Percentiles rank a stretch among this genome's conserved stretches.
Evolutionary conservation across 1,140 invertebrate genomes (phyloP).

Genomic region (Drosophila persimilis): DNA sequence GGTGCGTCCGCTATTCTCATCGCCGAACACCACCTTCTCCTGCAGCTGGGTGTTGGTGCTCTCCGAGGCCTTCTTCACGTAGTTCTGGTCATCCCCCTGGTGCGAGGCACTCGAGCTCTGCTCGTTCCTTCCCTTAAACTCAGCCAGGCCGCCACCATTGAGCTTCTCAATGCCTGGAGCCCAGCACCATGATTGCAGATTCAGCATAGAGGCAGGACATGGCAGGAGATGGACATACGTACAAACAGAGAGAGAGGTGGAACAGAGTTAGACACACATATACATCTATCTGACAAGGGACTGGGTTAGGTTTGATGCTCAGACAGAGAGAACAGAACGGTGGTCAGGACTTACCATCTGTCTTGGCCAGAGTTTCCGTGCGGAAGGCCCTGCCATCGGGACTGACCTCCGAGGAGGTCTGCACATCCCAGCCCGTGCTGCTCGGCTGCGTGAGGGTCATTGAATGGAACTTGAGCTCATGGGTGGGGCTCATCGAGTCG

Average conservation of each 20-base stretch:
- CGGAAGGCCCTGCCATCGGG: slow-evolving; percentile 83
- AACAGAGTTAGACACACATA: slow-evolving; percentile 40
- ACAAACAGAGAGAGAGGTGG: slow-evolving; percentile 54
- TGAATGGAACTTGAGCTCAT: slow-evolving; percentile 82
- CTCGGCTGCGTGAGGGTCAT: slow-evolving; percentile 72
- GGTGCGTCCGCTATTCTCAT: slow-evolving; percentile 83
- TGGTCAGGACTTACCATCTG: slow-evolving; percentile 74
- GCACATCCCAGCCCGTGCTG: slow-evolving; percentile 83
- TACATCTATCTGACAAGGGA: slow-evolving; percentile 28
- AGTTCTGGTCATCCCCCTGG: slow-evolving; percentile 86
- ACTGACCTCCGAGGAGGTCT: slow-evolving; percentile 82
- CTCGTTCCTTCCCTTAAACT: slow-evolving; percentile 86
- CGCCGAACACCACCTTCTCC: slow-evolving; percentile 85
- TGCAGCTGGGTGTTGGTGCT: slow-evolving; percentile 85
- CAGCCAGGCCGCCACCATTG: slow-evolving; percentile 85
- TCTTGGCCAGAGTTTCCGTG: slow-evolving; percentile 73
- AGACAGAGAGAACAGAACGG: background rate
- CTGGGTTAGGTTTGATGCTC: slow-evolving; percentile 17
- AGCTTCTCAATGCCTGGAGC: slow-evolving; percentile 84
- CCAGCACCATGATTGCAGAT: slow-evolving; percentile 1
- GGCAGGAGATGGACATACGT: slow-evolving; percentile 56
- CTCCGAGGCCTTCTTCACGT: slow-evolving; percentile 85
- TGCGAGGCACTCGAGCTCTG: slow-evolving; percentile 85
- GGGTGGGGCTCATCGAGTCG: slow-evolving; percentile 89
- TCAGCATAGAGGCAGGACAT: too few species aligned